Base-by-base conservation (phyloP, 92 coral and sea anemone genomes). In the Chrysogorgia sp. region DNA sequence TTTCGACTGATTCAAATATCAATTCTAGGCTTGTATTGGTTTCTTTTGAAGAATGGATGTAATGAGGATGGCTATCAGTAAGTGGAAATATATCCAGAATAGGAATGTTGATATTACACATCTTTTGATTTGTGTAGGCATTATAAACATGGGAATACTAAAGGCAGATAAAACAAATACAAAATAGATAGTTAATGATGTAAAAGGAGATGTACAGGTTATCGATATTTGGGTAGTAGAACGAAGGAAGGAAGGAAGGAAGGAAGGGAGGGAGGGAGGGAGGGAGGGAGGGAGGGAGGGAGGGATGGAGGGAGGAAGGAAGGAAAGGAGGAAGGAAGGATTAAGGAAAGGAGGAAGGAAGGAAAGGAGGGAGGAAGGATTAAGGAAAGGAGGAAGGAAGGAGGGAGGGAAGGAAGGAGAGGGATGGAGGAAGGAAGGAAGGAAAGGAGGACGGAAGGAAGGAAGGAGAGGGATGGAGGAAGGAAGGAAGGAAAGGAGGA, bases 401-500 rank as follows among this genome's bases (percentile, higher is more conserved):
- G 53, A 47, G 15, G 2, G n/a, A 15, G 15, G 2, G 53, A 47
- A 47, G 15, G 53, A n/a, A 7, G 15, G 53, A n/a, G 15, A 47
- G 10, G 53, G 53, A 15, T 6, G 53, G n/a, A 47, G 1, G 81
- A 87, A 50, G 85, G 94, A 20, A 90, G 92, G 4, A 87, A 90
- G 65, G 94, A 87, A 79, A 86, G 75, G 13, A 90, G 87, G 88
- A 92, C 87, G 48, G 83, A 63, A 61, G 87, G 81, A 63, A 89
- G 89, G 81, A 89, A 83, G 70, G 90, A 83, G 59, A 93, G 91
- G 10, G 90, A 90, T 6, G 90, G 85, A 74, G 84, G 83, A 10
- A 92, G 86, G 75, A 92, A 90, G 40, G 94, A 90, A 60, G 93
- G 88, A 30, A 83, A 85, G 31, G 83, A 71, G 34, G 83, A 81